These are phyloP conservation scores for Amphiprion ocellaris DNA, from an alignment of 2,113 vertebrate species.

Conservation along the genomic window DNA sequence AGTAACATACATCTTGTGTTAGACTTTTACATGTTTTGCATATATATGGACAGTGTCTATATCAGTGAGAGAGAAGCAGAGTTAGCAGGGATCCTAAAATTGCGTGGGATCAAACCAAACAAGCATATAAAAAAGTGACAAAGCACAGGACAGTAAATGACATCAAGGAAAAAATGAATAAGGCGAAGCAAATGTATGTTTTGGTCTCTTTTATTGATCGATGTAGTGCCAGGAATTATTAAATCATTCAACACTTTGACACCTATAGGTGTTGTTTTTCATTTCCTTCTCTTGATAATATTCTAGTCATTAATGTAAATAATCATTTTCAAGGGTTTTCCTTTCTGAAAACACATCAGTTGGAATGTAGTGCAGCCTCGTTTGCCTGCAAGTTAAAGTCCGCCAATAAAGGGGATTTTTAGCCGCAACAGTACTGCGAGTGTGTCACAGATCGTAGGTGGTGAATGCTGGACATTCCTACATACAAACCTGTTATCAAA, in stretches of 20 bases:
- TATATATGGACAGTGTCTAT: neutral
- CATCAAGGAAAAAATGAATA: conserved; percentile 1
- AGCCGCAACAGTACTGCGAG: conserved; percentile 47
- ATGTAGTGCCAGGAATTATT: conserved; percentile 57
- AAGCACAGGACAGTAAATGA: no score
- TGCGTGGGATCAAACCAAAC: neutral
- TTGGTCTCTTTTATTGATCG: conserved; percentile 72
- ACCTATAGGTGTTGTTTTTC: conserved; percentile 45
- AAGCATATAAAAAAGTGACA: neutral
- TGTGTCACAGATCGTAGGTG: conserved; percentile 53
- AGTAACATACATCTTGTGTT: neutral
- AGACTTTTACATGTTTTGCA: neutral
- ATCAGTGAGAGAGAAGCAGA: neutral
- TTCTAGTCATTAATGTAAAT: neutral
- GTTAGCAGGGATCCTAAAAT: neutral
- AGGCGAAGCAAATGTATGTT: conserved; percentile 39
- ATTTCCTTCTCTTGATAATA: conserved; percentile 29
- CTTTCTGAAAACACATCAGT: conserved; percentile 19
- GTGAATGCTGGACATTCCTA: conserved; percentile 54
- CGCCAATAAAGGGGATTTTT: conserved; percentile 40
- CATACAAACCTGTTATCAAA: conserved; percentile 72
- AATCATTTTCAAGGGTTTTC: conserved; percentile 2
- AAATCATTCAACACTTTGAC: conserved; percentile 62
- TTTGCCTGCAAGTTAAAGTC: conserved; percentile 33
- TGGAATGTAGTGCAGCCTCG: conserved; percentile 62